Evolutionary conservation across 1,140 invertebrate genomes (phyloP).

Genomic region (Brachionus sp.): DNA sequence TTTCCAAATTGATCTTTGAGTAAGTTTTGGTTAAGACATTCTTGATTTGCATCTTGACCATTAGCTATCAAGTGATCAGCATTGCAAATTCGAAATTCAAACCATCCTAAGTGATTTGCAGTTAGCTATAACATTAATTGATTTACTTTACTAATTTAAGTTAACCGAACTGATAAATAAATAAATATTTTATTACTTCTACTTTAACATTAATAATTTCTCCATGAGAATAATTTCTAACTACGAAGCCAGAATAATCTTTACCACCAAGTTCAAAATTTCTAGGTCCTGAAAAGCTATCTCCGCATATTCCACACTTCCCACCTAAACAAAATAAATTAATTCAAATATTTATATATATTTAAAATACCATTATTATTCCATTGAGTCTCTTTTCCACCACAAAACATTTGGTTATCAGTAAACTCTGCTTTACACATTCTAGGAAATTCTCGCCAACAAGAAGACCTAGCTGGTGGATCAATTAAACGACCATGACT

Average conservation of each 20-base stretch:
- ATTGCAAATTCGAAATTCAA: slow-evolving; percentile 51
- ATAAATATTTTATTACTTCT: not conserved
- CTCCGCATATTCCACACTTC: slow-evolving; percentile 44
- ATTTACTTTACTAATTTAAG: not conserved
- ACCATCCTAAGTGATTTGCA: slow-evolving; percentile 51
- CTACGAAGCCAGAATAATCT: not conserved
- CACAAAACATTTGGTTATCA: slow-evolving; percentile 82
- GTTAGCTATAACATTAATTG: slow-evolving; percentile 62
- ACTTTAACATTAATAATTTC: slow-evolving; percentile 10
- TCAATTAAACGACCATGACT: slow-evolving; percentile 36
- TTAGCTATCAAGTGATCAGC: not conserved
- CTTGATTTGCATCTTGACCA: slow-evolving; percentile 1
- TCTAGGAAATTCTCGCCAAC: slow-evolving; percentile 65
- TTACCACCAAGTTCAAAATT: slow-evolving; percentile 37
- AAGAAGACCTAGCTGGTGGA: slow-evolving; percentile 51
- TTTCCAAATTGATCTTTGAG: not conserved
- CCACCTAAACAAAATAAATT: not conserved
- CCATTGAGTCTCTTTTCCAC: slow-evolving; percentile 67
- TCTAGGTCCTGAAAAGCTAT: not conserved
- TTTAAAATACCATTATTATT: not conserved
- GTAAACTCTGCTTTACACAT: slow-evolving; percentile 71
- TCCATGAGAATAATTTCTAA: not conserved
- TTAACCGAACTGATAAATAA: not conserved
- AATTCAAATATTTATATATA: not conserved
- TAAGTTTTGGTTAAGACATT: slow-evolving; percentile 39